Evolutionary conservation across 2,888 invertebrate species (phyloP).

Genomic region (Drosophila macrospina): DNA sequence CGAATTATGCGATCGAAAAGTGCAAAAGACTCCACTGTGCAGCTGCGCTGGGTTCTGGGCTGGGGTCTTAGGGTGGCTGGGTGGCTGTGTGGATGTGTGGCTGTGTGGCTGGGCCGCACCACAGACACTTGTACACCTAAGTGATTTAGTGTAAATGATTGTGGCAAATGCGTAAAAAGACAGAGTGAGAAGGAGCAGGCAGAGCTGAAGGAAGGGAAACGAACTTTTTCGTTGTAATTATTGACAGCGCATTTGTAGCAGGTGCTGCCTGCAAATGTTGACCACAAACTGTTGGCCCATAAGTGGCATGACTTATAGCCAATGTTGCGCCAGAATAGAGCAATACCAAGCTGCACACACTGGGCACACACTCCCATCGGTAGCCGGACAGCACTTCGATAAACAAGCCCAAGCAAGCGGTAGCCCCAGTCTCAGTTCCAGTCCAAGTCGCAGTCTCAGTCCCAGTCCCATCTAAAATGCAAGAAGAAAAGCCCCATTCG

Average conservation of each 20-base stretch:
- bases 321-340: constrained; percentile 38
- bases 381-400: constrained; percentile 21
- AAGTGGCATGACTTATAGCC: constrained; percentile 48
- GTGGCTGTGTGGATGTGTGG: no score
- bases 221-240: constrained; percentile 68
- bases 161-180: constrained; percentile 64
- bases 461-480: no score
- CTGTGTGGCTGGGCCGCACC: constrained; percentile 48
- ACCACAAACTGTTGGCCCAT: constrained; percentile 17
- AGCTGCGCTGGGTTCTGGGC: no score
- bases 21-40: neutral
- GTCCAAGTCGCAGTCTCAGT: no score
- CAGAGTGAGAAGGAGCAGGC: neutral
- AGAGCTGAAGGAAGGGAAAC: neutral
- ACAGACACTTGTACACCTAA: constrained; percentile 77
- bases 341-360: constrained; percentile 24
- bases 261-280: constrained; percentile 45
- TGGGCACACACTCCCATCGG: constrained; percentile 7
- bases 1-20: no score
- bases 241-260: constrained; percentile 69
- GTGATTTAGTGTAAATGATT: constrained; percentile 81
- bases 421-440: constrained; percentile 19
- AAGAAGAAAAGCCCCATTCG: constrained; percentile 24
- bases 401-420: constrained; percentile 21
- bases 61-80: constrained; percentile 25